These are phyloP conservation scores for Coluber constrictor DNA, from an alignment of 2,797 vertebrate genomes.

Conservation along the genomic window DNA sequence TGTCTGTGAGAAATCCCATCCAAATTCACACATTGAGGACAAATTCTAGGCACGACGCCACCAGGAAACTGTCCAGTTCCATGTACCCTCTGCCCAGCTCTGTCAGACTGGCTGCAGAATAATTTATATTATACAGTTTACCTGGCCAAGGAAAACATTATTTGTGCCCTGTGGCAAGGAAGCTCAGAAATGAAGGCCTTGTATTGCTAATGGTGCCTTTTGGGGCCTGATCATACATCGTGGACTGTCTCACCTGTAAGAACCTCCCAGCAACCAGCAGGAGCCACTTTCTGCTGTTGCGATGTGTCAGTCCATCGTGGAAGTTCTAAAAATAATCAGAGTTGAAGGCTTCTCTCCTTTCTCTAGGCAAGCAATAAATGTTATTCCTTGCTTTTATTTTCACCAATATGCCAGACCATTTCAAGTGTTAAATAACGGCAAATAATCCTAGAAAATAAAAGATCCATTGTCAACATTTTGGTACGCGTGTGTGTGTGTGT, in stretches of 20 bases:
- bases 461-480: conserved; percentile 45
- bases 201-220: conserved; percentile 63
- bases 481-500: conserved; percentile 24
- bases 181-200: conserved; percentile 65
- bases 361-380: conserved; percentile 33
- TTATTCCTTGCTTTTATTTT: conserved; percentile 24
- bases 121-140: conserved; percentile 73
- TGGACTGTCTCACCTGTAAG: conserved; percentile 65
- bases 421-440: conserved; percentile 41
- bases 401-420: conserved; percentile 6
- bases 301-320: conserved; percentile 37
- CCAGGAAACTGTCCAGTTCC: conserved; percentile 72
- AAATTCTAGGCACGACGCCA: conserved; percentile 75
- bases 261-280: conserved; percentile 23
- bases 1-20: conserved; percentile 72
- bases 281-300: conserved; percentile 50
- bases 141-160: conserved; percentile 77
- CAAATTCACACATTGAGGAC: conserved; percentile 68
- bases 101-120: conserved; percentile 74
- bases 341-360: conserved; percentile 28
- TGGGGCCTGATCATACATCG: conserved; percentile 60
- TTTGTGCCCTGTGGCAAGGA: conserved; percentile 65
- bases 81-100: conserved; percentile 74
- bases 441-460: conserved; percentile 55
- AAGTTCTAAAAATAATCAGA: conserved; percentile 64